Evolutionary conservation across 2,888 invertebrate species (phyloP).

Genomic region (Noctua janthina): DNA sequence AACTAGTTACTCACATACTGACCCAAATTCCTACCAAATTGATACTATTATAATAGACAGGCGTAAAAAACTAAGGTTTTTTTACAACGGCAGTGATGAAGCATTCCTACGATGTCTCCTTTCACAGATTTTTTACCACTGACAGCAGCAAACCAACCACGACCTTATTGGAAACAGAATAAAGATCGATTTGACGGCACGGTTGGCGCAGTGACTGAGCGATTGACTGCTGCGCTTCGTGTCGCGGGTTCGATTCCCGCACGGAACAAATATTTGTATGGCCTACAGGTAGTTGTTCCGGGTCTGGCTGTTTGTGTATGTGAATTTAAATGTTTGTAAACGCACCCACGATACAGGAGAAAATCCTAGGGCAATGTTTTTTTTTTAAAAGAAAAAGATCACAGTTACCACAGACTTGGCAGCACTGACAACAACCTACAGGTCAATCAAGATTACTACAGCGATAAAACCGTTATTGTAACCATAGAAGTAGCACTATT

Average conservation of each 20-base stretch:
- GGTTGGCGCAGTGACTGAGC: no score
- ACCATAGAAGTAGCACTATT: background rate
- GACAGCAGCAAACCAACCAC: background rate
- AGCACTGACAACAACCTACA: background rate
- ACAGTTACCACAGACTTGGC: background rate
- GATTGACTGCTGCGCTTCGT: no score
- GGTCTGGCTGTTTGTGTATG: no score
- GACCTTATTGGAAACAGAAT: background rate
- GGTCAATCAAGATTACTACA: background rate
- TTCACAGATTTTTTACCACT: background rate
- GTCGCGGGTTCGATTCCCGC: no score
- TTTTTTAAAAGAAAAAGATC: background rate
- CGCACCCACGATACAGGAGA: no score
- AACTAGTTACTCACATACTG: slow-evolving; percentile 19
- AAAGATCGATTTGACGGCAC: background rate
- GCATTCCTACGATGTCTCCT: background rate
- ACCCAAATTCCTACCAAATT: background rate
- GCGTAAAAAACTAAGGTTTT: background rate
- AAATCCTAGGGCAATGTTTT: no score
- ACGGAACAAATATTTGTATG: no score
- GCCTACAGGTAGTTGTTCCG: no score
- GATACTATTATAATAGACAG: background rate
- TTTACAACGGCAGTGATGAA: background rate
- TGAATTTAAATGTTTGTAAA: no score
- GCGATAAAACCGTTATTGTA: background rate